Base-by-base conservation (phyloP, 2,113 vertebrate genomes). In the Sorex fumeus region DNA sequence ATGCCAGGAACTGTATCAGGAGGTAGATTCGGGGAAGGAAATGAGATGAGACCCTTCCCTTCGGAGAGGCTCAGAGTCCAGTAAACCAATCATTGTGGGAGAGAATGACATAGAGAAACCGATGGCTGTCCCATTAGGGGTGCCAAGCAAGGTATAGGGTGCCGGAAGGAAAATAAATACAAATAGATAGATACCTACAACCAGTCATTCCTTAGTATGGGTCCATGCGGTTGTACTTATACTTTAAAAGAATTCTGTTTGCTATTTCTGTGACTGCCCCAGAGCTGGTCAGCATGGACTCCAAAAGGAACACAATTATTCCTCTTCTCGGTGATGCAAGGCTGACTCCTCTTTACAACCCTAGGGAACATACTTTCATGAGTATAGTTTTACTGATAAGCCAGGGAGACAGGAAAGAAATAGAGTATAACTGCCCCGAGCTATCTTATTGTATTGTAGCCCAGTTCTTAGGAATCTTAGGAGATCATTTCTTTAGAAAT, bases 371-470 rank as follows among this genome's bases (percentile, higher is more conserved):
- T 32, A 79, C 45, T 30, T 40, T 89, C n/a, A 28, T 36, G 19
- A 70, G 19, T 50, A 60, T 88, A 75, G 84, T 76, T 83, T 87
- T 90, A 76, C 2, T 85, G 70, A 74, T 91, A 92, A 28, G 75
- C 90, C 90, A 32, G 82, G 9, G 30, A 78, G 34, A 91, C 77
- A 80, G 28, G 69, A 53, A 60, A 83, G 66, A 45, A 86, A 90
- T 76, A 91, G 57, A 87, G 16, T 7, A 32, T 77, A 43, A 92
- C 40, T 85, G 34, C 25, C 28, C 32, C 82, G 28, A 92, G 67
- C 45, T 76, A 71, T 79, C 60, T 72, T 71, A 87, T 50, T 87
- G 16, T 57, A 11, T n/a, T 36, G 21, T 57, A 70, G 60, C 30
- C n/a, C 28, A 70, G 40, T 40, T 87, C 78, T 94, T 90, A 74